These are phyloP conservation scores for Ceuthmochares aereus DNA, from an alignment of 2,113 vertebrate genomes.

Conservation along the genomic window DNA sequence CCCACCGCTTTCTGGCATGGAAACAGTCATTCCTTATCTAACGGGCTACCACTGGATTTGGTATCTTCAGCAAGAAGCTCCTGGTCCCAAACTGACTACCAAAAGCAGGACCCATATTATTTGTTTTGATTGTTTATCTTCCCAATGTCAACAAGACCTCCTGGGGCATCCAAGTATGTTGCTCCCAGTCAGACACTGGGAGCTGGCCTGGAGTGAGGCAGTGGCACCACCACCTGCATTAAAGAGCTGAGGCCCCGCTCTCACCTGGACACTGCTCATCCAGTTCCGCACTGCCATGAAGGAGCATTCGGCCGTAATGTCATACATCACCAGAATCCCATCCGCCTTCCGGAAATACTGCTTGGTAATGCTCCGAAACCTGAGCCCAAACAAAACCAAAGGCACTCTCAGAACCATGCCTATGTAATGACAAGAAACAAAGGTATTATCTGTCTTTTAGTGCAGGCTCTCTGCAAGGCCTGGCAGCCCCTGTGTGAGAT, in stretches of 20 bases:
- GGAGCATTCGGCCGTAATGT: slow-evolving; percentile 73
- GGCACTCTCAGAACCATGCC: not conserved
- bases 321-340: slow-evolving; percentile 84
- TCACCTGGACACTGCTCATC: slow-evolving; percentile 83
- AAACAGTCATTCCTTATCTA: not conserved
- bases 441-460: not conserved
- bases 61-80: not conserved
- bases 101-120: not conserved
- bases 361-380: slow-evolving; percentile 84
- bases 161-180: accelerated
- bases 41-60: not conserved
- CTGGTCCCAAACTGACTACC: not conserved
- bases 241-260: not conserved
- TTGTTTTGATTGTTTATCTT: not conserved
- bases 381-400: slow-evolving; percentile 42
- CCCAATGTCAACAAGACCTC: not conserved
- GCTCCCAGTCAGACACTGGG: not conserved
- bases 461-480: not conserved
- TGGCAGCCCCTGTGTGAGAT: not conserved
- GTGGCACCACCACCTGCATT: not conserved
- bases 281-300: slow-evolving; percentile 78
- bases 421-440: not conserved
- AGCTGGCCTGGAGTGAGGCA: not conserved
- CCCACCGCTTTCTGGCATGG: not conserved
- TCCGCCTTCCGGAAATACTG: slow-evolving; percentile 86